A percentile compares a stretch with the other conserved stretches of the same genome.
These are phyloP conservation scores for Redunca redunca DNA, from an alignment of 2,113 vertebrate genomes.

Conservation along the genomic window DNA sequence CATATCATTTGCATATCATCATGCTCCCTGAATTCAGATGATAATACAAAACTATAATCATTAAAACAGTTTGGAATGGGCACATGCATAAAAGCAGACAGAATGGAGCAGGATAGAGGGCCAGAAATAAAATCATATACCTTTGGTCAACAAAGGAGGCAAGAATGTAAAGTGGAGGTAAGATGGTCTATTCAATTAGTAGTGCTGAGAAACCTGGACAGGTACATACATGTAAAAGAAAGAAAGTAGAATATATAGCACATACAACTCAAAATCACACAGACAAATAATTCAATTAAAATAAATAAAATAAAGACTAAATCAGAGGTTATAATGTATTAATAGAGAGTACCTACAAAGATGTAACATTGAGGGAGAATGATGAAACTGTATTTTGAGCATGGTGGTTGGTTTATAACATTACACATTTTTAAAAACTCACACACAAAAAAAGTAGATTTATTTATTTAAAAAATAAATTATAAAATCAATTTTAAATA, in stretches of 20 bases:
- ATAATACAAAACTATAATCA: not conserved
- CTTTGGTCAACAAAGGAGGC: not conserved
- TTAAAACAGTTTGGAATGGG: not conserved
- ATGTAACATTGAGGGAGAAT: not conserved
- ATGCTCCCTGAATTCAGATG: not conserved
- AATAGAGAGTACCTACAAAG: not conserved
- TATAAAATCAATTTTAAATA: not conserved
- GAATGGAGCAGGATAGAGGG: not conserved
- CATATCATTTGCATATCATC: not conserved
- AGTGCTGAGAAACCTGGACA: not conserved
- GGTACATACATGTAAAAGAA: not conserved
- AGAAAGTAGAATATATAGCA: not conserved
- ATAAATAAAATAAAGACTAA: not conserved
- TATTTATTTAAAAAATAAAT: not conserved
- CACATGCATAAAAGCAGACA: not conserved
- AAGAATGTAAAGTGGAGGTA: not conserved
- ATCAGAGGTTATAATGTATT: not conserved
- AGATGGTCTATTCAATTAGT: not conserved
- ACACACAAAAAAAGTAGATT: not conserved
- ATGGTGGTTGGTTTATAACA: not conserved
- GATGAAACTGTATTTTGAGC: not conserved
- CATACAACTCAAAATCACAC: not conserved
- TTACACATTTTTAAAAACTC: not conserved
- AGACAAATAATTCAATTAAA: not conserved
- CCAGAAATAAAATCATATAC: not conserved